phyloP scores from a whole-genome alignment of 2,113 vertebrate species.

The Pachypanchax playfairii region DNA sequence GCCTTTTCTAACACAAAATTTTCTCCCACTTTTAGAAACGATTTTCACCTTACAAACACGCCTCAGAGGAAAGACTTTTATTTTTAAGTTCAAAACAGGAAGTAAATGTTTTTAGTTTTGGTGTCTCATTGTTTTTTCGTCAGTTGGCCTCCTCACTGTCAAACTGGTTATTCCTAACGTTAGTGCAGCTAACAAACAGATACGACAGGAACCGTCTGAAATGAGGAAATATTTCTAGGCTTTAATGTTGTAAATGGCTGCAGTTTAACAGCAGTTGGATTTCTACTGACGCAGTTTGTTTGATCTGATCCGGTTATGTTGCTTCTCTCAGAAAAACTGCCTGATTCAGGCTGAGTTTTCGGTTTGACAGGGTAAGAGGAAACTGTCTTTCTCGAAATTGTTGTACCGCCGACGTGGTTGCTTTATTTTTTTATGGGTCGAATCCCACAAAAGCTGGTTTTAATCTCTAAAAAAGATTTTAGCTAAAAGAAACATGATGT shows the following conservation, averaged over 20 bases:
- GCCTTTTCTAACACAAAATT: too few species aligned
- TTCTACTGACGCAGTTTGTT: not conserved
- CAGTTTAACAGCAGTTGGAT: not conserved
- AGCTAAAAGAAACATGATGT: too few species aligned
- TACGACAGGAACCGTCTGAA: not conserved
- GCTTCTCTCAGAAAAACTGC: constrained; percentile 31
- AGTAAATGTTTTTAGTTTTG: not conserved
- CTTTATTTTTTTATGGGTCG: too few species aligned
- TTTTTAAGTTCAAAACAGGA: constrained; percentile 30
- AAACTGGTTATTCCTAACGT: constrained; percentile 8
- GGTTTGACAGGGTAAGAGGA: constrained; percentile 57
- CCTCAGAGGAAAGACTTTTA: constrained; percentile 24
- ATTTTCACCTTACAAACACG: too few species aligned
- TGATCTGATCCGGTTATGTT: constrained; percentile 26
- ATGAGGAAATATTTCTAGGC: not conserved
- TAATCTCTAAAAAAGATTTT: too few species aligned
- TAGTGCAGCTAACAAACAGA: constrained; percentile 23
- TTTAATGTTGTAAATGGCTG: not conserved
- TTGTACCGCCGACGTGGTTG: not conserved
- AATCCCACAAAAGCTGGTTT: too few species aligned
- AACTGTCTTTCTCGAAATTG: constrained; percentile 9
- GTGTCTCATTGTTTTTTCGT: not conserved
- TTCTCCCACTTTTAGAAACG: too few species aligned
- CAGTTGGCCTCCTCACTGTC: constrained; percentile 38
- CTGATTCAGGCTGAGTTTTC: constrained; percentile 52